phyloP scores from a whole-genome alignment of 2,888 invertebrate genomes.

The Priocnemis perturbator region DNA sequence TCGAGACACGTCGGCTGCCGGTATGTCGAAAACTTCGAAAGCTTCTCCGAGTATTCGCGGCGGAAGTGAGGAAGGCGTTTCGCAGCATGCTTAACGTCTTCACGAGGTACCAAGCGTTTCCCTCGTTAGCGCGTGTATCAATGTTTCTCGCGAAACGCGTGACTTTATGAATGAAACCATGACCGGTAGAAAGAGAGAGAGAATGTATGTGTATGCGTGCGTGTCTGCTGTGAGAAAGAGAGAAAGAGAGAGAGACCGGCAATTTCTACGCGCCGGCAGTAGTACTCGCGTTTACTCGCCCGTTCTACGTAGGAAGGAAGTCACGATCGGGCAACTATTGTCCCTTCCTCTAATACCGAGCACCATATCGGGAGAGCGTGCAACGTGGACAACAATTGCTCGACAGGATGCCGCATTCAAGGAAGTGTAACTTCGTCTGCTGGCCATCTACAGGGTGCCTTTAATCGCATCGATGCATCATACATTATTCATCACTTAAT shows the following conservation, averaged over 20 bases:
- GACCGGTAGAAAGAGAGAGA: conserved; percentile 45
- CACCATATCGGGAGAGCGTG: conserved; percentile 17
- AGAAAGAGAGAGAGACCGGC: conserved; percentile 21
- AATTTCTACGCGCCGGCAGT: conserved; percentile 50
- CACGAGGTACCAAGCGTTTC: conserved; percentile 35
- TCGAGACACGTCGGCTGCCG: no score
- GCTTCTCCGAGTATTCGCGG: not conserved
- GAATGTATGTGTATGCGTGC: conserved; percentile 16
- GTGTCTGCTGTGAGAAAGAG: not conserved
- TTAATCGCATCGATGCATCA: conserved; percentile 66
- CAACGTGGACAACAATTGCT: conserved; percentile 59
- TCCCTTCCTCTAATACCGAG: conserved; percentile 51
- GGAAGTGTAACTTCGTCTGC: conserved; percentile 67
- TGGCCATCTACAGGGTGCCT: conserved; percentile 60
- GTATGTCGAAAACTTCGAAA: no score
- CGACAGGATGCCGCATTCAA: conserved; percentile 69
- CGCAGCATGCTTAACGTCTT: not conserved
- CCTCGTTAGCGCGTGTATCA: conserved; percentile 47
- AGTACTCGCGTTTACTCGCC: conserved; percentile 66
- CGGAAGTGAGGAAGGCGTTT: not conserved
- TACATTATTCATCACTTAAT: conserved; percentile 68
- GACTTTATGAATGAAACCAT: conserved; percentile 72
- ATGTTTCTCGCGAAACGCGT: conserved; percentile 56
- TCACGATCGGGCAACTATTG: conserved; percentile 61
- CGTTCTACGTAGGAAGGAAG: conserved; percentile 68